Evolutionary conservation across 2,888 invertebrate genomes (phyloP).

Genomic region (Cheilosia variabilis): DNA sequence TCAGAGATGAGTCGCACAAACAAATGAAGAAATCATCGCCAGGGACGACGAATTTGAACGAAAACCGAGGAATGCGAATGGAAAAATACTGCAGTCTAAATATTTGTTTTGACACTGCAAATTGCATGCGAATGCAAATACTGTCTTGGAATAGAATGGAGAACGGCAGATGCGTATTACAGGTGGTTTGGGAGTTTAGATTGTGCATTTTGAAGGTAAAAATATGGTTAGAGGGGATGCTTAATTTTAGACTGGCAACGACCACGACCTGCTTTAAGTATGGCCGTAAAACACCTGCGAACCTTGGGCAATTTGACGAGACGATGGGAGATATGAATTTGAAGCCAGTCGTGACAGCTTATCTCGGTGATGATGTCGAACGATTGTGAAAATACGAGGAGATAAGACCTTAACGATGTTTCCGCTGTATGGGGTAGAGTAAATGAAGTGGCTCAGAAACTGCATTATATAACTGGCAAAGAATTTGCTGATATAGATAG

Average conservation of each 20-base stretch:
- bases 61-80: neutral
- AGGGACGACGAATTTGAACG: conserved; percentile 8
- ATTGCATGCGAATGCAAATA: neutral
- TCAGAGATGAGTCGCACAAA: conserved; percentile 8
- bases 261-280: conserved; percentile 20
- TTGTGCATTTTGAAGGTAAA: conserved; percentile 10
- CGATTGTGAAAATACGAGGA: too few species aligned
- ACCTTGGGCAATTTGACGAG: neutral
- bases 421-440: too few species aligned
- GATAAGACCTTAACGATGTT: too few species aligned
- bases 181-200: conserved; percentile 5
- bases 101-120: conserved; percentile 21
- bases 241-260: conserved; percentile 15
- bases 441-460: too few species aligned
- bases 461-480: too few species aligned
- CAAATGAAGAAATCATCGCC: conserved; percentile 14
- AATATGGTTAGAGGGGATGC: neutral
- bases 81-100: conserved; percentile 2
- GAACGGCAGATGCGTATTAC: neutral
- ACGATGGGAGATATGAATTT: neutral
- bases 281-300: neutral
- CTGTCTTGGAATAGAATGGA: neutral
- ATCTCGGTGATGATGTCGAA: too few species aligned
- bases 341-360: too few species aligned
- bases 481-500: too few species aligned